Percentiles rank a stretch among this genome's conserved stretches.
Evolutionary conservation across 1,140 invertebrate genomes (phyloP).

Genomic region (Psix sp.): DNA sequence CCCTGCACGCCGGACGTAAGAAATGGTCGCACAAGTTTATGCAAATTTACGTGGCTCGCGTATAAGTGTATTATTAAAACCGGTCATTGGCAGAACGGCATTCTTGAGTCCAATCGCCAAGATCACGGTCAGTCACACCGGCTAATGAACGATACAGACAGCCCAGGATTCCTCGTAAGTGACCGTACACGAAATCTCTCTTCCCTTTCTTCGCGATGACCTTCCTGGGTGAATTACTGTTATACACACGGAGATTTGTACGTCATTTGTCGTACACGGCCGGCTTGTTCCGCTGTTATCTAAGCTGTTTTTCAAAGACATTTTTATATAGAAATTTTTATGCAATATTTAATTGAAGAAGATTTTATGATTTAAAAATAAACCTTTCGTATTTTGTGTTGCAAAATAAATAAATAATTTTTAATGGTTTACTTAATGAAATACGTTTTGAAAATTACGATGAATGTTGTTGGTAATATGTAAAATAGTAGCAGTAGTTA

Average conservation of each 20-base stretch:
- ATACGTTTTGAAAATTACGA: too few species aligned
- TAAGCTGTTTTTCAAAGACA: too few species aligned
- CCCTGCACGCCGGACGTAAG: slow-evolving; percentile 10
- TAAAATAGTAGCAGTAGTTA: too few species aligned
- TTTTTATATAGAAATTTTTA: too few species aligned
- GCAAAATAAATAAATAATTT: too few species aligned
- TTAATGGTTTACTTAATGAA: too few species aligned
- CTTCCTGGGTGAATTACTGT: slow-evolving; percentile 49
- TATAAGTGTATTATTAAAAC: slow-evolving; percentile 57
- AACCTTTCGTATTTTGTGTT: too few species aligned
- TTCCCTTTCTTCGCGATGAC: slow-evolving; percentile 26
- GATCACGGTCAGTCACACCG: slow-evolving; percentile 57
- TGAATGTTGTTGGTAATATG: too few species aligned
- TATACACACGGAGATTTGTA: slow-evolving; percentile 5
- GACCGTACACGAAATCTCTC: slow-evolving; percentile 13
- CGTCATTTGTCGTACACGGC: not conserved
- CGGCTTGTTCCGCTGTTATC: too few species aligned
- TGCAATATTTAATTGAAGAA: too few species aligned
- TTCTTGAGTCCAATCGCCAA: slow-evolving; percentile 53
- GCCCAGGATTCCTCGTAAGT: slow-evolving; percentile 12
- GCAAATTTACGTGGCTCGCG: slow-evolving; percentile 35
- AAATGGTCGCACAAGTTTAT: slow-evolving; percentile 42
- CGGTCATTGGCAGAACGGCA: slow-evolving; percentile 59
- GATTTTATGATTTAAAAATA: too few species aligned
- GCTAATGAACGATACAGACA: slow-evolving; percentile 37